Evolutionary conservation across 2,797 vertebrate genomes (phyloP), one percentile per base, ranked within the genome.

Genomic region (Brachyalestes nurse): DNA sequence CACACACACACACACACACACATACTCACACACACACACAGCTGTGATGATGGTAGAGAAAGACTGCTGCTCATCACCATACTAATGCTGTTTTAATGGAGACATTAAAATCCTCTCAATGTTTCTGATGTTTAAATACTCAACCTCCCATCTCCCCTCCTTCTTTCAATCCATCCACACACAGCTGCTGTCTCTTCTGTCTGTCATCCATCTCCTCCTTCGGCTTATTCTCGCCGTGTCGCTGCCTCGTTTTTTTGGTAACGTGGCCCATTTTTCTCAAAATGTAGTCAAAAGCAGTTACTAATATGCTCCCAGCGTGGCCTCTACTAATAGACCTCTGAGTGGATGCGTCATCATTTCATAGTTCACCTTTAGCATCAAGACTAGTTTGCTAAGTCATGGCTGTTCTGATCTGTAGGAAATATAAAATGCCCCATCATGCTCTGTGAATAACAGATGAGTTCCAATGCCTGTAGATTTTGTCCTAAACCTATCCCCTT

Each of bases 71-170:
- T 90, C 88, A 89, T 89, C 81, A 88, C 88, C 83, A 90, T 91
- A 87, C 84, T 88, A 92, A 92, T 91, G 80, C 51, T 60, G 79
- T 87, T 40, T 79, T 85, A 88, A 92, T 82, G 83, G 75, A 80
- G 83, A 86, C 85, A 85, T 89, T 90, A 83, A 82, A 80, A 86
- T 75, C 82, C 72, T 80, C 70, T 70, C 57, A 28, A 84, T 80
- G 84, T 77, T 84, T 89, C 85, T 86, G 89, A 91, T 88, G 83
- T 85, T 75, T 74, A 84, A 87, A 77, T 77, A 82, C 61, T 71
- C 21, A n/a, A 12, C 69, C 53, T 76, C 38, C 49, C 58, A 65
- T 23, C 70, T n/a, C 25, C 13, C 3, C 53, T 64, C 62, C 60
- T 45, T 21, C 42, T 64, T 51, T 23, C 58, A 17, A n/a, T 25